Evolutionary conservation across 2,888 invertebrate genomes (phyloP), one percentile per base, ranked within the genome.

Genomic region (Lithophane socia): DNA sequence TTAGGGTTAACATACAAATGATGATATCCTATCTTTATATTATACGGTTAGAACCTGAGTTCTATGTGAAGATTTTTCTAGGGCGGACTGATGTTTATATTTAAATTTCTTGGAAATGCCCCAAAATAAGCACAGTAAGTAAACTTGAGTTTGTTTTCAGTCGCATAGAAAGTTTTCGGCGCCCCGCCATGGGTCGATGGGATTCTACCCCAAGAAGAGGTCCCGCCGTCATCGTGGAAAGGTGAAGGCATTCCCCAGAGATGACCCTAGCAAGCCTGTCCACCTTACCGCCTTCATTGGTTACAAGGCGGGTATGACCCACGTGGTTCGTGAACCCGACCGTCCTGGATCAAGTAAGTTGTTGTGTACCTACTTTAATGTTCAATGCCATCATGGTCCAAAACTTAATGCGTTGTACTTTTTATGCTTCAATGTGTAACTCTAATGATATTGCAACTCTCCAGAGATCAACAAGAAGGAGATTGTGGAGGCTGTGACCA

Each of bases 231-330:
- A 99, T 97, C 98, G 99, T 97, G 99, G 99, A 91, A 99, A 99
- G 97, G 99, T 99, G 86, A 99, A 99, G 99, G 99, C 99, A 75
- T 99, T 99, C 97, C 99, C 99, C 54, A 99, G 99, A 94, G 99
- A 99, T 98, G 99, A 99, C 94, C 97, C 98, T 52, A 98, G 97
- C 91, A 99, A 99, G 95, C 99, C 99, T 64, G 99, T 99, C 7
- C 99, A 99, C 97, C 97, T 99, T 82, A 99, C 99, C 1, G 99
- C 99, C 68, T 99, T 99, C 94, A 97, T 99, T 91, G 99, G 99
- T 80, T 99, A 99, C 97, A 99, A 99, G 96, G 99, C 99, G 93
- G 99, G 99, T 95, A 99, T 99, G 99, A 99, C 99, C 92, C 99
- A 99, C 95, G 98, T 99, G 96, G 99, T 99, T 16, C 98, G 99